These are phyloP conservation scores for Volucella zonaria DNA, from an alignment of 2,888 invertebrate species.

Conservation along the genomic window DNA sequence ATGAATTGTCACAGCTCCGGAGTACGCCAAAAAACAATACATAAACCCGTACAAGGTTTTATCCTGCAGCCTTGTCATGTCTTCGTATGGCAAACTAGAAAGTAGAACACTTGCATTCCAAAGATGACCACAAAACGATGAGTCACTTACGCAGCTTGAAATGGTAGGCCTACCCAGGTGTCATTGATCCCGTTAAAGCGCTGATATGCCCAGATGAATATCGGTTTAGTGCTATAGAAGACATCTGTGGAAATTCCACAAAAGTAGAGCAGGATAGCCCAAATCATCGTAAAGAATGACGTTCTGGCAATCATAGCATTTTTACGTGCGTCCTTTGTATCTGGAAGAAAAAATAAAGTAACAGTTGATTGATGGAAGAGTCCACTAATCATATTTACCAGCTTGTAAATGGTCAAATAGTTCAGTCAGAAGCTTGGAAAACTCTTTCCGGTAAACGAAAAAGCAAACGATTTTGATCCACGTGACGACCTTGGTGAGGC, in stretches of 20 bases:
- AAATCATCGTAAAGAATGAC: conserved; percentile 17
- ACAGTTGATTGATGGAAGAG: not conserved
- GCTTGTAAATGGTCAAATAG: conserved; percentile 24
- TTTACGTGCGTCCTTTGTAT: conserved; percentile 7
- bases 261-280: conserved; percentile 16
- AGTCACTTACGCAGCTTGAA: conserved; percentile 51
- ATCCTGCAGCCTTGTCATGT: conserved; percentile 46
- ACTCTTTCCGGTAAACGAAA: conserved; percentile 37
- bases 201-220: conserved; percentile 29
- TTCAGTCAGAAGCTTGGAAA: conserved; percentile 25
- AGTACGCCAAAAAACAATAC: conserved; percentile 45
- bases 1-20: conserved; percentile 54
- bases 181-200: conserved; percentile 12
- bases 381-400: conserved; percentile 5
- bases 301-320: conserved; percentile 16
- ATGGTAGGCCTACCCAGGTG: conserved; percentile 51
- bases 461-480: conserved; percentile 49
- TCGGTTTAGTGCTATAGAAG: conserved; percentile 26
- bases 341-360: not conserved
- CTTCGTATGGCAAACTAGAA: conserved; percentile 49
- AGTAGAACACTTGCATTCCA: not conserved
- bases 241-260: conserved; percentile 21
- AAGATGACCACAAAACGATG: not conserved
- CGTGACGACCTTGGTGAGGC: conserved; percentile 50
- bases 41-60: conserved; percentile 26